Evolutionary conservation across 2,797 vertebrate species (phyloP).

Genomic region (Mareca strepera): DNA sequence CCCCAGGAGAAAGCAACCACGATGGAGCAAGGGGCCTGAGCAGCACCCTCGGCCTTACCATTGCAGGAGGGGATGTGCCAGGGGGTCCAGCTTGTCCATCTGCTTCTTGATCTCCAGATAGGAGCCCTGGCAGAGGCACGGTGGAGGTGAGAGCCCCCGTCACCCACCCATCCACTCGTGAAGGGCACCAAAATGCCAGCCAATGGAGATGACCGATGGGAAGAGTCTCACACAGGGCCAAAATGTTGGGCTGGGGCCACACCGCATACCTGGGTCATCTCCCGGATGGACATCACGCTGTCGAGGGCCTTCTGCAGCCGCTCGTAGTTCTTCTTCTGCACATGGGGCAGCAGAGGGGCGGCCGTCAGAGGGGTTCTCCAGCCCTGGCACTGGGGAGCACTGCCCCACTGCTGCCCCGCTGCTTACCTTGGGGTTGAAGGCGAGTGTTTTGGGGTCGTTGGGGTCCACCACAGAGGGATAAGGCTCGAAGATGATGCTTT

Average conservation of each 20-base stretch:
- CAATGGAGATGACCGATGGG: too few relatives aligned
- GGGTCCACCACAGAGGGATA: slow-evolving; percentile 98
- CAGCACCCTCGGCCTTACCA: slow-evolving; percentile 79
- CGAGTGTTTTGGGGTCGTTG: slow-evolving; percentile 97
- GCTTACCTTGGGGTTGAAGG: slow-evolving; percentile 97
- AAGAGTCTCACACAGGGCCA: fast-evolving
- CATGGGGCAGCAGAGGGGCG: not conserved
- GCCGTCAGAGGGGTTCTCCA: not conserved
- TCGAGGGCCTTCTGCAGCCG: slow-evolving; percentile 98
- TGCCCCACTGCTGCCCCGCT: fast-evolving
- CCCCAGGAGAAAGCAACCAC: not conserved
- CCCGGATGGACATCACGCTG: slow-evolving; percentile 98
- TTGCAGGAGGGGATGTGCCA: slow-evolving; percentile 95
- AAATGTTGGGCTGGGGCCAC: fast-evolving
- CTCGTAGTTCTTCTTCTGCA: slow-evolving; percentile 99
- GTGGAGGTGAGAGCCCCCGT: not conserved
- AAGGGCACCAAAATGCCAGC: not conserved
- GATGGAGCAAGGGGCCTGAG: not conserved
- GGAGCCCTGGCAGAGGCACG: slow-evolving; percentile 85
- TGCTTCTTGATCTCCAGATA: slow-evolving; percentile 99
- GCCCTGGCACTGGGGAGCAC: fast-evolving
- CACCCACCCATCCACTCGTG: fast-evolving
- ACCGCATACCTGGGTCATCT: slow-evolving; percentile 95
- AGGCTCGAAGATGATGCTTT: slow-evolving; percentile 99
- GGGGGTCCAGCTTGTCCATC: slow-evolving; percentile 97